These are phyloP conservation scores for Balaenoptera acutorostrata DNA, from an alignment of 2,113 vertebrate species.

Conservation along the genomic window DNA sequence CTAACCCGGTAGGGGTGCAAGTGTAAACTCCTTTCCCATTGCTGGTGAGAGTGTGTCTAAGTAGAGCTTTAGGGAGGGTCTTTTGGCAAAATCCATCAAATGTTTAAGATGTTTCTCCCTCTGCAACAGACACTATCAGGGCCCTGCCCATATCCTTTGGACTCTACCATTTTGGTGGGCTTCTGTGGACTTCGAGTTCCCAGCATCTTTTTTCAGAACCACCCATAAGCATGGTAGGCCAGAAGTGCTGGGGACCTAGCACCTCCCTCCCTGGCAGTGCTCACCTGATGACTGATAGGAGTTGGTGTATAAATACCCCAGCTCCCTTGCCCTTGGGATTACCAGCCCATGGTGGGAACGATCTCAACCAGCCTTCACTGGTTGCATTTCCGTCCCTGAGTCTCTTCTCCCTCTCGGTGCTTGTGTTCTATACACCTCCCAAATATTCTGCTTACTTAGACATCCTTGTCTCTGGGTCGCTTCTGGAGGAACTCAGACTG, in stretches of 20 bases:
- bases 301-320: not conserved
- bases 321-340: not conserved
- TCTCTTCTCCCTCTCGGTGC: not conserved
- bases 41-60: not conserved
- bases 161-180: not conserved
- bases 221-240: not conserved
- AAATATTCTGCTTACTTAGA: rapidly evolving
- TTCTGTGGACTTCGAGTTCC: not conserved
- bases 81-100: not conserved
- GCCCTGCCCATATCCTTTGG: not conserved
- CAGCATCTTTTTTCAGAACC: not conserved
- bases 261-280: not conserved
- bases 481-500: not conserved
- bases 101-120: not conserved
- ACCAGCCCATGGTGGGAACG: rapidly evolving
- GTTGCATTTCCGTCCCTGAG: not conserved
- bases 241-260: not conserved
- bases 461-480: not conserved
- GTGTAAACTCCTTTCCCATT: not conserved
- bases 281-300: not conserved
- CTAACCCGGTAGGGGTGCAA: not conserved
- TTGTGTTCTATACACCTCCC: not conserved
- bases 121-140: not conserved
- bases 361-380: not conserved
- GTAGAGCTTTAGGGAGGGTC: not conserved